A percentile compares a stretch with the other conserved stretches of the same genome.
Evolutionary conservation across 2,113 vertebrate species (phyloP).

Genomic region (Cyanoramphus novaezelandiae): DNA sequence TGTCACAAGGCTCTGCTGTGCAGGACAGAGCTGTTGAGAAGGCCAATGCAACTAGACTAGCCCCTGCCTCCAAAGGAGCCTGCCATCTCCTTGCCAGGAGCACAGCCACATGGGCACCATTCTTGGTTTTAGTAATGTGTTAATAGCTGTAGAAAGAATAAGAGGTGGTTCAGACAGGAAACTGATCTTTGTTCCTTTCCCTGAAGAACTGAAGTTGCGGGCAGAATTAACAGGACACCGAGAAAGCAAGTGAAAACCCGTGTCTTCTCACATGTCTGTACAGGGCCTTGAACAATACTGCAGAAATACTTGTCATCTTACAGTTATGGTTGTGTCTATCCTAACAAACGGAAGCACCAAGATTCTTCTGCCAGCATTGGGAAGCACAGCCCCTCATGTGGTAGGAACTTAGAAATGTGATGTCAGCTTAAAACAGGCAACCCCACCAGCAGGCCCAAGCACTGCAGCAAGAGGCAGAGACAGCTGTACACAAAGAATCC

Average conservation of each 20-base stretch:
- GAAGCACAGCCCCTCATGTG: background rate
- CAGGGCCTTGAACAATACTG: background rate
- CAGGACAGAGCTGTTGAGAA: background rate
- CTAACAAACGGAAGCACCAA: background rate
- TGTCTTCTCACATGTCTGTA: fast-evolving
- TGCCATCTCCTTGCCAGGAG: background rate
- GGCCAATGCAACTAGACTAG: background rate
- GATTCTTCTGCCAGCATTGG: background rate
- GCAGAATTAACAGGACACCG: background rate
- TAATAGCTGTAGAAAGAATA: background rate
- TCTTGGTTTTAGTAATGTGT: background rate
- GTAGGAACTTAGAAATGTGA: background rate
- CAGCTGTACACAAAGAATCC: background rate
- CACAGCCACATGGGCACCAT: background rate
- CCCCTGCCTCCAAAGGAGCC: background rate
- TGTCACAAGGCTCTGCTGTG: background rate
- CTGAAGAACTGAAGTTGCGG: background rate
- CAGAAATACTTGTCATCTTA: background rate
- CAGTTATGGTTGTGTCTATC: background rate
- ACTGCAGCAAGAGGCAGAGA: background rate
- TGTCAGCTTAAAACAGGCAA: background rate
- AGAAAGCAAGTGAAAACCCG: background rate
- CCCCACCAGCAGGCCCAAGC: background rate
- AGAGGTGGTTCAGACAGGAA: background rate
- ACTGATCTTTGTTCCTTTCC: background rate